Percentiles rank a stretch among this genome's conserved stretches.
phyloP scores from a whole-genome alignment of 2,797 vertebrate species.

The Chaunax sp. region DNA sequence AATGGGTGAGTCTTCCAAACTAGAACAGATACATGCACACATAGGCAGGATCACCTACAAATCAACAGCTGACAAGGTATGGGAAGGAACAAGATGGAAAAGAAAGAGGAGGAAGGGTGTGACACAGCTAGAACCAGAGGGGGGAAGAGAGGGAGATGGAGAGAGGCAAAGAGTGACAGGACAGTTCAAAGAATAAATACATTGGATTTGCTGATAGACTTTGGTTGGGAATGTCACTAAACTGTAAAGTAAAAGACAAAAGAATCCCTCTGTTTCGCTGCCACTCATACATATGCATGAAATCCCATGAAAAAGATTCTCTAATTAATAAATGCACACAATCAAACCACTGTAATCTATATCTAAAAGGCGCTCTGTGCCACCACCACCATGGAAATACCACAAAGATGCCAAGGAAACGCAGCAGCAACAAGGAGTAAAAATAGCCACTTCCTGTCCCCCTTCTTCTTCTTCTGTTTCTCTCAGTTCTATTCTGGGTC shows the following conservation, averaged over 20 bases:
- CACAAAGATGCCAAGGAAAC: conserved; percentile 50
- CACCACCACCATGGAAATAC: conserved; percentile 38
- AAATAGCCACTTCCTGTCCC: conserved; percentile 79
- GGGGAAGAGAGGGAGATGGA: background rate
- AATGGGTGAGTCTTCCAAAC: no score
- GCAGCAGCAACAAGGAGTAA: conserved; percentile 60
- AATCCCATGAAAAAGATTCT: conserved; percentile 20
- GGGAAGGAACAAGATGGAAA: conserved; percentile 36
- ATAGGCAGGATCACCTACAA: background rate
- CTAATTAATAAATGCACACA: conserved; percentile 36
- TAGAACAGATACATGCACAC: background rate
- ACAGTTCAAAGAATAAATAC: background rate
- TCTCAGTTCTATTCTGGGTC: conserved; percentile 52
- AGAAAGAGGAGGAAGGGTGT: conserved; percentile 24
- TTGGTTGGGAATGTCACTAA: no score
- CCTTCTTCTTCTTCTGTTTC: conserved; percentile 49
- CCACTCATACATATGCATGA: conserved; percentile 3
- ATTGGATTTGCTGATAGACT: background rate
- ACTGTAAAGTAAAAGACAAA: background rate
- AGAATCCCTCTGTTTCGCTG: no score
- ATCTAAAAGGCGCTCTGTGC: conserved; percentile 49
- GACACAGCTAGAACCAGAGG: background rate
- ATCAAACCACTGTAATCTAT: conserved; percentile 63
- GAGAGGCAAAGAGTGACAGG: background rate
- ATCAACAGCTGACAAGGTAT: conserved; percentile 12